Base-by-base conservation (phyloP, 2,888 invertebrate species). In the Dioctria rufipes region DNA sequence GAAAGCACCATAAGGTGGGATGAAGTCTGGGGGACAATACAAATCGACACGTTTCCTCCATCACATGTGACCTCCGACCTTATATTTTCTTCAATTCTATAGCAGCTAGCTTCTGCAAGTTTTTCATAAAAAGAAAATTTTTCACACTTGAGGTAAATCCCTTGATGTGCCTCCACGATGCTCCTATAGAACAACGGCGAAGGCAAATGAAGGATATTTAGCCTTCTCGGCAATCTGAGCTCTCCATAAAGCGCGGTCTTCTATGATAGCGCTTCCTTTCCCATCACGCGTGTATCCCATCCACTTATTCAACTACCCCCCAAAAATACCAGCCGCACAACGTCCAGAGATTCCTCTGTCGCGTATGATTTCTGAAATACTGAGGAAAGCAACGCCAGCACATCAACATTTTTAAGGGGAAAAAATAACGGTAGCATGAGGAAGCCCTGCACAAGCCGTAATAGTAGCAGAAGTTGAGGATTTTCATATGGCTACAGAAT, bases 101-200 rank as follows among this genome's bases (percentile, higher is more conserved):
- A 60, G 13, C 60, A 25, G 25, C 51, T 54, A 71, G 43, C 54
- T 71, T 71, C 13, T n/a, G 54, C 25, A 58, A 75, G 13, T 60
- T 60, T 75, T 75, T 61, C 58, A 60, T 60, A 78, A 78, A 58
- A 78, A 58, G 3, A 5, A 43, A 65, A 78, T 78, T 78, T 66
- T 78, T 78, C 78, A 78, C 78, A 78, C 78, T 78, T 78, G 78
- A 78, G 66, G 54, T 78, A 43, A 5, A 37, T 61, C 42, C 61
- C 43, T 25, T 9, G 42, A n/a, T 61, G 25, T 25, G 25, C 25
- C 25, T 25, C 25, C 25, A 25, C 25, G 25, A 25, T 2, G 25
- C n/a, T 39, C 37, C 63, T 9, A 2, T 37, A 39, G 37, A 63
- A 63, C 13, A 63, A 63, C 25, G 25, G 4, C 3, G 39, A 6